These are phyloP conservation scores for Nephrotoma flavescens DNA, from an alignment of 2,888 invertebrate genomes.

Conservation along the genomic window DNA sequence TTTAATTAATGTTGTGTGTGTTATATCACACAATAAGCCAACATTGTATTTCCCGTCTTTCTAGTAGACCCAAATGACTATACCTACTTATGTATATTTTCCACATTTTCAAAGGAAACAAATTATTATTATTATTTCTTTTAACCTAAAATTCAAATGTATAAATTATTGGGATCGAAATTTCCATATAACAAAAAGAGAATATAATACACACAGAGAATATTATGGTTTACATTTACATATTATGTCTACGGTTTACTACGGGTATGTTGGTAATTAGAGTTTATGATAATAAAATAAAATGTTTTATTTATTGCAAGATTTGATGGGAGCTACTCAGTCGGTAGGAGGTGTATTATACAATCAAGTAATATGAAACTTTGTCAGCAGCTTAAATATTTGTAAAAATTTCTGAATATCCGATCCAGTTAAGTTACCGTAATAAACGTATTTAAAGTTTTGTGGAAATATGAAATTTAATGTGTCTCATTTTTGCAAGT, in stretches of 20 bases:
- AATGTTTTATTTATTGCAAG: background rate
- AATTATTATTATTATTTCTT: background rate
- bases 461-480: too few relatives aligned
- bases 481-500: too few relatives aligned
- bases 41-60: background rate
- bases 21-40: background rate
- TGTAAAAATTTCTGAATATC: too few relatives aligned
- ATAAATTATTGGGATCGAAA: background rate
- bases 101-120: background rate
- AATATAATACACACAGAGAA: too few relatives aligned
- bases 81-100: background rate
- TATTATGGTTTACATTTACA: too few relatives aligned
- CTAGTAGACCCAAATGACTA: background rate
- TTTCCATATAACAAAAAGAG: too few relatives aligned
- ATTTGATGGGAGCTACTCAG: too few relatives aligned
- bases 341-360: too few relatives aligned
- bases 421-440: too few relatives aligned
- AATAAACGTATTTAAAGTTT: too few relatives aligned
- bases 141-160: background rate
- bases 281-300: background rate
- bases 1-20: background rate
- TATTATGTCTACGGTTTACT: background rate
- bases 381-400: too few relatives aligned
- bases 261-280: background rate
- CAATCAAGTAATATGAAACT: too few relatives aligned